Evolutionary conservation across 2,888 invertebrate genomes (phyloP), one percentile per base, ranked within the genome.

Genomic region (Papilio protenor): DNA sequence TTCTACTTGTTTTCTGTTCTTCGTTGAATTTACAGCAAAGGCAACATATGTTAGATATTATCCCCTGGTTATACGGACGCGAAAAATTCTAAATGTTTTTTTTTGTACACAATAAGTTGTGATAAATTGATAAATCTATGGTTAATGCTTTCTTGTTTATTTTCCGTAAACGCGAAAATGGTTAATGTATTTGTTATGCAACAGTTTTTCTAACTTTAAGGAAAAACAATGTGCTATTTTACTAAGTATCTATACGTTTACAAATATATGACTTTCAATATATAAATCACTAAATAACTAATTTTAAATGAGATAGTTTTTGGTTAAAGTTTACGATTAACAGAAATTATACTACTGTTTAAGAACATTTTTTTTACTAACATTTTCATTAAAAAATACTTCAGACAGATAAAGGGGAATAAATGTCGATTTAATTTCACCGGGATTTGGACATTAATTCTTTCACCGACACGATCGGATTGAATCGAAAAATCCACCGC

Each of bases 31-130:
- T 75, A 78, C 27, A 55, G 71, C 70, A 14, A 64, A n/a, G 71
- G 77, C 75, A 23, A 45, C 77, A 78, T 45, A 71, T 78, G 77
- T 71, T 75, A 64, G 70, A 21, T 72, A 78, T 78, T 75, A 78
- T 71, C n/a, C 49, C 12, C 8, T 77, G 27, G 73, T 74, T 64
- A 70, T 52, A 45, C 45, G 71, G 57, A 23, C n/a, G 52, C 57
- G 23, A 55, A 40, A 71, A 75, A 75, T 59, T 71, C 23, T 45
- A 33, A 74, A 75, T 75, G 64, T 75, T 55, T 27, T 55, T 14
- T 55, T 55, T 75, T 64, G 33, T 64, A 55, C 72, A 55, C 40
- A 33, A 59, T 47, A 57, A 40, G 6, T 61, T 64, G 40, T 23
- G 18, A 18, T 73, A 66, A 27, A 27, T 27, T 27, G 27, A 27